Evolutionary conservation across 37 sponge, comb jelly and placozoan species (phyloP).

Genomic region (Cladorhizidae sp.): DNA sequence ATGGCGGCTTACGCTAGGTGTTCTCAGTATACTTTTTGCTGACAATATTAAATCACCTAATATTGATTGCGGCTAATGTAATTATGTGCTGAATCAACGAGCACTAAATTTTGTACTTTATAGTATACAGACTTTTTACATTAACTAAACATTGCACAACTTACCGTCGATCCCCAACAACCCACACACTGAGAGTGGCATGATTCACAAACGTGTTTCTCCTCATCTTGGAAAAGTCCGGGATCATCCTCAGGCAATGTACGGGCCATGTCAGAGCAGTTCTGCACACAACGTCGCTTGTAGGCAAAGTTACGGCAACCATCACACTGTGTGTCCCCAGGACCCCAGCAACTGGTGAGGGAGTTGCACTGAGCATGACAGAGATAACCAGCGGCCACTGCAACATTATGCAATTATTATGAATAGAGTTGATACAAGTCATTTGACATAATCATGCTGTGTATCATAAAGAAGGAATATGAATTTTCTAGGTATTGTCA

Average conservation of each 20-base stretch:
- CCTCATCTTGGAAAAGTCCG: conserved; percentile 34
- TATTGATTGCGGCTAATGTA: too few species aligned
- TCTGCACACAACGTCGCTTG: conserved; percentile 44
- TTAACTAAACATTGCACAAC: background rate
- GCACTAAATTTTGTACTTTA: too few species aligned
- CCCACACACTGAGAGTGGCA: conserved; percentile 59
- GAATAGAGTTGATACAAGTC: too few species aligned
- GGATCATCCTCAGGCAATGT: background rate
- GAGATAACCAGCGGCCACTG: conserved; percentile 26
- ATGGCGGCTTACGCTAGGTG: too few species aligned
- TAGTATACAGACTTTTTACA: too few species aligned
- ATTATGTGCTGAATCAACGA: too few species aligned
- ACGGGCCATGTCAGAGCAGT: conserved; percentile 31
- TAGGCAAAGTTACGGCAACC: conserved; percentile 57
- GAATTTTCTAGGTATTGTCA: too few species aligned
- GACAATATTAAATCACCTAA: too few species aligned
- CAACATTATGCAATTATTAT: background rate
- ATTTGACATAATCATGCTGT: too few species aligned
- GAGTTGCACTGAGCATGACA: conserved; percentile 69
- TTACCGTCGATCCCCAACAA: conserved; percentile 16
- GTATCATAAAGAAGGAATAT: too few species aligned
- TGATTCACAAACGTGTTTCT: conserved; percentile 26
- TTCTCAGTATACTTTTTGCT: too few species aligned
- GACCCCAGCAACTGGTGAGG: conserved; percentile 64
- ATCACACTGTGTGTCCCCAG: conserved; percentile 60